Base-by-base conservation (phyloP, 2,888 invertebrate genomes). In the Pinctada fucata region DNA sequence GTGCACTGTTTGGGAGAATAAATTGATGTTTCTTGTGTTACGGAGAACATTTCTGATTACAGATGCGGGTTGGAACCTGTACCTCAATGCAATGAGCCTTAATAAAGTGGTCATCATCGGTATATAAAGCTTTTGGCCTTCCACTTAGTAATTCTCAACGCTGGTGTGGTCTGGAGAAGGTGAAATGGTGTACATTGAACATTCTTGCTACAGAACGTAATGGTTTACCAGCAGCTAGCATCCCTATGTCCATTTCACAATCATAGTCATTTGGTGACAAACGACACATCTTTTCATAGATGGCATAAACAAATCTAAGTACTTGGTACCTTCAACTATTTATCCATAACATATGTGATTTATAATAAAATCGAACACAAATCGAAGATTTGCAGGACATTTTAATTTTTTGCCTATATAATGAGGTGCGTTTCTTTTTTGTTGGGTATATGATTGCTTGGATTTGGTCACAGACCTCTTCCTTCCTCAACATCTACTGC, bases 1-100 rank as follows among this genome's bases (percentile, higher is more conserved):
- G 31, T 76, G 3, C 31, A 81, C 81, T 31, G 79, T 79, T 50
- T 64, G 13, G 13, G 73, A 64, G 6, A 13, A 58, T 10, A 58
- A 6, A 58, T 58, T 58, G 0, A 58, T 58, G 58, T 58, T 58
- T 58, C 13, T 58, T 10, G 58, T 58, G 13, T 58, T 58, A 10
- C 8, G 6, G 13, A 10, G 58, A 10, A 58, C 58, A 58, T 58
- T 58, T 58, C 58, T 58, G 58, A 58, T 58, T 58, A 58, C 58
- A 6, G 58, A 10, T 13, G 6, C 58, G 13, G 58, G 58, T 13
- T 58, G 58, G 58, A 58, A 58, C 58, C 6, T 58, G 58, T 58
- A 10, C 13, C 58, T 10, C 6, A 58, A 58, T 6, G 58, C 58
- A 58, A 13, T 58, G 58, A 10, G 13, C 31, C 58, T 58, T 58